Evolutionary conservation across 1,140 invertebrate species (phyloP).

Genomic region (Pseudomyrmex flavicornis): DNA sequence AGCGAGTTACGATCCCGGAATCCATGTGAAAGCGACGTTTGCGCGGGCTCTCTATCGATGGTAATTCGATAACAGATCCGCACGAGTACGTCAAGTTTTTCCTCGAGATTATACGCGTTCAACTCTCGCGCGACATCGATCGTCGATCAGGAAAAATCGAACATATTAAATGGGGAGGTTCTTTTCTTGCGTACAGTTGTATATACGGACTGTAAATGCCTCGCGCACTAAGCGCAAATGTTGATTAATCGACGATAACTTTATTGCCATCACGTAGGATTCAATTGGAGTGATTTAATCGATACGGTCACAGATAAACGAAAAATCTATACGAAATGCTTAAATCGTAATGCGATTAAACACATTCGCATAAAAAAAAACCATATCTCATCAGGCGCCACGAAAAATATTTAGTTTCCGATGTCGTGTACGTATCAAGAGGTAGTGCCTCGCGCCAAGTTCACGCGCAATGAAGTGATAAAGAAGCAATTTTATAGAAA

Average conservation of each 20-base stretch:
- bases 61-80: conserved; percentile 32
- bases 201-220: conserved; percentile 21
- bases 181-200: conserved; percentile 24
- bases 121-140: conserved; percentile 1
- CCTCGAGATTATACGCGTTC: not conserved
- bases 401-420: no score
- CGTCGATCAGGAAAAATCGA: conserved; percentile 40
- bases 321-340: not conserved
- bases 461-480: no score
- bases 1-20: conserved; percentile 46
- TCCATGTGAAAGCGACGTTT: conserved; percentile 45
- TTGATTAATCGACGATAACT: not conserved
- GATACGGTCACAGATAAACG: conserved; percentile 3
- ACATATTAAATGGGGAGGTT: conserved; percentile 13
- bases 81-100: conserved; percentile 28
- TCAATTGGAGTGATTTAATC: conserved; percentile 25
- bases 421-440: no score
- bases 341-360: not conserved
- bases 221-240: not conserved
- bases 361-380: not conserved
- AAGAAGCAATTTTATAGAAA: no score
- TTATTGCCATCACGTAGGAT: not conserved
- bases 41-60: conserved; percentile 21
- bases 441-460: no score
- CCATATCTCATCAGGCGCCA: no score